Evolutionary conservation across 1,140 invertebrate species (phyloP).

Genomic region (Aleiodes sp.): DNA sequence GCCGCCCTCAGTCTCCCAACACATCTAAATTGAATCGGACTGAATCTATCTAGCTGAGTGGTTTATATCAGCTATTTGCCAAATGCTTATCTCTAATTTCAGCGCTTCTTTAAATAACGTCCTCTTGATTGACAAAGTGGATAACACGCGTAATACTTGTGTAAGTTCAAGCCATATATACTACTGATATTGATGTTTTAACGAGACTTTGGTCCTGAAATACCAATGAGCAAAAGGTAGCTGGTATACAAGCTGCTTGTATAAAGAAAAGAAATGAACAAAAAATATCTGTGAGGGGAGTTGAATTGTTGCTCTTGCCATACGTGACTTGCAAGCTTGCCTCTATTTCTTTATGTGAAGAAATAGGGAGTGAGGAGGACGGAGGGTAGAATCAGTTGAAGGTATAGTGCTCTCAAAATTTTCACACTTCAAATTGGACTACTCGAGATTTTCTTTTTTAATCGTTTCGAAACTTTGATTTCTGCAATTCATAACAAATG

Average conservation of each 20-base stretch:
- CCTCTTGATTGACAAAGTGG: no score
- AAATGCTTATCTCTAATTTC: no score
- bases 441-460: no score
- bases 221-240: background rate
- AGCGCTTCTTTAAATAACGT: no score
- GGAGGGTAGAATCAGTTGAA: no score
- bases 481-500: no score
- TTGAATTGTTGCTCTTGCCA: background rate
- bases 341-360: background rate
- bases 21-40: slow-evolving; percentile 32
- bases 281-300: background rate
- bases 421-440: no score
- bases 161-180: background rate
- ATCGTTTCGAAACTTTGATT: no score
- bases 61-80: slow-evolving; percentile 12
- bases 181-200: background rate
- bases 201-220: background rate
- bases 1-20: background rate
- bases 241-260: background rate
- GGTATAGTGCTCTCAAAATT: no score
- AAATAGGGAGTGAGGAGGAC: background rate
- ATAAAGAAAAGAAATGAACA: background rate
- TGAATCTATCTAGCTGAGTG: slow-evolving; percentile 15
- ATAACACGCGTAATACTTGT: background rate
- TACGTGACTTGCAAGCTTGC: background rate